A percentile compares a stretch with the other conserved stretches of the same genome.
Evolutionary conservation across 2,113 vertebrate species (phyloP).

Genomic region (Cryptomyrus ogoouensis): DNA sequence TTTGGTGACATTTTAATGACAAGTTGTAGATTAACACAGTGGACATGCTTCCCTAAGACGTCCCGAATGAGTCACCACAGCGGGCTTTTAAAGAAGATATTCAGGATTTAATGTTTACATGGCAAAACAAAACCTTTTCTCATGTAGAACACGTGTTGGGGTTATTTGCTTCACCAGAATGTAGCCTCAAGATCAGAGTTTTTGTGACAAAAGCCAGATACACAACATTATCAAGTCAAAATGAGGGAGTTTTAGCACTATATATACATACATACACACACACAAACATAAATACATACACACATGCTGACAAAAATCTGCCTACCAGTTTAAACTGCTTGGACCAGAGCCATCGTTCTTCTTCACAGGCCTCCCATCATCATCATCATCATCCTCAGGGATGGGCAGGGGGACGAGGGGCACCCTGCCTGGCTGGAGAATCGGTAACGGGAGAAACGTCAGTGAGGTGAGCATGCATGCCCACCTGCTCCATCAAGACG

Average conservation of each 20-base stretch:
- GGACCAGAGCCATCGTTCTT: conserved; percentile 30
- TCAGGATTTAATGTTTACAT: not conserved
- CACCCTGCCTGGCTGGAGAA: conserved; percentile 51
- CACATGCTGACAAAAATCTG: not conserved
- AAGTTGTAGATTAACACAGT: not conserved
- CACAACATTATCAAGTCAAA: not conserved
- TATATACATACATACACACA: too few species aligned
- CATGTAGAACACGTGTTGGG: not conserved
- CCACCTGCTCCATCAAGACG: not conserved
- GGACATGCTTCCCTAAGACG: not conserved
- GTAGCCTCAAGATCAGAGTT: not conserved
- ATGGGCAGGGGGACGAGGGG: conserved; percentile 56
- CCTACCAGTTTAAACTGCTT: conserved; percentile 48
- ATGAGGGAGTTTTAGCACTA: not conserved
- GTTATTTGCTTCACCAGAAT: not conserved
- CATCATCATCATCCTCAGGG: conserved; percentile 50
- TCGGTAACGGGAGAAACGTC: not conserved
- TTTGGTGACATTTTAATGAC: not conserved
- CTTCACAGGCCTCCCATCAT: conserved; percentile 26
- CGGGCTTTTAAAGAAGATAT: not conserved
- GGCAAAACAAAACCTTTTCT: not conserved
- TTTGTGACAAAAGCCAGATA: not conserved
- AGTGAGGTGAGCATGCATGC: not conserved
- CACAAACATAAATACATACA: not conserved
- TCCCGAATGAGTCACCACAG: not conserved